phyloP scores from a whole-genome alignment of 2,888 invertebrate genomes.

The Drosophila trichaetosa region DNA sequence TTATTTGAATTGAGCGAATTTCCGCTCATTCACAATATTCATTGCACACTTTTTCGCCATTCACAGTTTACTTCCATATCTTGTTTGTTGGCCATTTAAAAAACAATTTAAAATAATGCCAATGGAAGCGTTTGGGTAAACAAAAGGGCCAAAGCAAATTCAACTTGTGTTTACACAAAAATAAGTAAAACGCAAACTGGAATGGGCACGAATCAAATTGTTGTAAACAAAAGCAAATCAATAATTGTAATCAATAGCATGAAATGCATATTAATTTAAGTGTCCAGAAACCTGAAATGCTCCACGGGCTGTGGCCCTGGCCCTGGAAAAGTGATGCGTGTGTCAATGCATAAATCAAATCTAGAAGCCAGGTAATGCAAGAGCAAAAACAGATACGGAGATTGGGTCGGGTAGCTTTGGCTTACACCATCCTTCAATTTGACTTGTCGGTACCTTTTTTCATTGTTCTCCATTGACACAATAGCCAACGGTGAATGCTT shows the following conservation, averaged over 20 bases:
- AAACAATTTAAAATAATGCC: slow-evolving; percentile 63
- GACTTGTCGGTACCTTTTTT: slow-evolving; percentile 46
- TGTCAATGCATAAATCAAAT: slow-evolving; percentile 53
- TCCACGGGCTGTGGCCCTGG: neutral
- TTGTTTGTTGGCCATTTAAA: slow-evolving; percentile 58
- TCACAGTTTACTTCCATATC: slow-evolving; percentile 22
- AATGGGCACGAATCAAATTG: slow-evolving; percentile 7
- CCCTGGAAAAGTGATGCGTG: slow-evolving; percentile 15
- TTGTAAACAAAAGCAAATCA: slow-evolving; percentile 44
- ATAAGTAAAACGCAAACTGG: slow-evolving; percentile 37
- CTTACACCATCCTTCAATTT: slow-evolving; percentile 34
- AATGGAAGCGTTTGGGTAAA: slow-evolving; percentile 39
- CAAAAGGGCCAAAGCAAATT: slow-evolving; percentile 44
- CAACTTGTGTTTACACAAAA: slow-evolving; percentile 46
- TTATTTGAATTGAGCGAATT: slow-evolving; percentile 1
- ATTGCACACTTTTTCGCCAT: neutral
- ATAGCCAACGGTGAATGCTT: slow-evolving; percentile 19
- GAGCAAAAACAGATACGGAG: neutral
- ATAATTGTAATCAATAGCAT: slow-evolving; percentile 50
- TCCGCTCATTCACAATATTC: slow-evolving; percentile 1
- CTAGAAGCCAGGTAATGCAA: slow-evolving; percentile 24
- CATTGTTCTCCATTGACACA: slow-evolving; percentile 40
- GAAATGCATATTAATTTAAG: slow-evolving; percentile 45
- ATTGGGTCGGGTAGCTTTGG: neutral
- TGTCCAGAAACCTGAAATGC: neutral